phyloP scores from a whole-genome alignment of 2,888 invertebrate species.

The Zelleria hepariella region DNA sequence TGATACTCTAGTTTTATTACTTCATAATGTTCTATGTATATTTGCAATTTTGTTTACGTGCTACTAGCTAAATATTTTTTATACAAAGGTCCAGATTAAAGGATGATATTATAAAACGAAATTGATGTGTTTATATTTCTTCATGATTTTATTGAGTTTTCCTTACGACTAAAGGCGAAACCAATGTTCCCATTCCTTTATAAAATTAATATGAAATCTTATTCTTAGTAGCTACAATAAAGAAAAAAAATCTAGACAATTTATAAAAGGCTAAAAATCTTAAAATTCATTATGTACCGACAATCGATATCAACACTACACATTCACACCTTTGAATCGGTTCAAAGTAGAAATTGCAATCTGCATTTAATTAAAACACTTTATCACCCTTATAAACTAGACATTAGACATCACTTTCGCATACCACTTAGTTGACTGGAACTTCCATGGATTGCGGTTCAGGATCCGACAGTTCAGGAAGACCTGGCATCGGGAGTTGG shows the following conservation, averaged over 20 bases:
- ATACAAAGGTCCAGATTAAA: conserved; percentile 16
- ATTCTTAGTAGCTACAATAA: too few relatives aligned
- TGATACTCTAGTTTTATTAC: conserved; percentile 24
- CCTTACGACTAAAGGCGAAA: not conserved
- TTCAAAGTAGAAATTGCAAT: too few relatives aligned
- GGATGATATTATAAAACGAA: not conserved
- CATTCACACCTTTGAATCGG: too few relatives aligned
- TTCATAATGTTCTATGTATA: not conserved
- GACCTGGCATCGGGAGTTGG: not conserved
- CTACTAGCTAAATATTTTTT: conserved; percentile 20
- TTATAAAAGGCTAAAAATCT: too few relatives aligned
- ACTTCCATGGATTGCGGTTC: not conserved
- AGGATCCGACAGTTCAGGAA: not conserved
- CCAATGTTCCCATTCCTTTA: not conserved
- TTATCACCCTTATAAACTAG: too few relatives aligned
- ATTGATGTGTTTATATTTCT: not conserved
- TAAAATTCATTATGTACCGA: too few relatives aligned
- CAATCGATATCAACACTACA: too few relatives aligned
- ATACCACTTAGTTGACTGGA: not conserved
- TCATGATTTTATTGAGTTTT: not conserved
- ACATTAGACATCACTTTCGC: too few relatives aligned
- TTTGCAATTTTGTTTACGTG: conserved; percentile 20
- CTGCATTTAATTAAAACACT: too few relatives aligned
- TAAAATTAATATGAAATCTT: not conserved
- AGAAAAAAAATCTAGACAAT: too few relatives aligned